Conservation (phyloP, 2,888 invertebrate genomes). For the Apotomis turbidana region DNA sequence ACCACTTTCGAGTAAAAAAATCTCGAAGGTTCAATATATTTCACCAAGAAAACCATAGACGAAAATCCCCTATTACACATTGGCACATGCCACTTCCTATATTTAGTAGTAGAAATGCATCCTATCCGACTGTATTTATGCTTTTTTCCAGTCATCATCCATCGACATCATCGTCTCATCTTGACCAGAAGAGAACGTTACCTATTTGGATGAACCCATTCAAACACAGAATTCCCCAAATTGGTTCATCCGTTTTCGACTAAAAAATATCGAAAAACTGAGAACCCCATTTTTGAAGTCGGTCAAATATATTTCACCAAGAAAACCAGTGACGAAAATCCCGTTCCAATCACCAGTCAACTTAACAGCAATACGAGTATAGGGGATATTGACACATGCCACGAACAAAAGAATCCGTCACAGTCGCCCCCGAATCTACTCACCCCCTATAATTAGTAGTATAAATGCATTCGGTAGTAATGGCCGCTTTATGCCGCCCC, state of each 20-base stretch:
- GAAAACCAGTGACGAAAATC: slow-evolving; percentile 1
- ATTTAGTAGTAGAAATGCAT: no score
- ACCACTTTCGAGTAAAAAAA: no score
- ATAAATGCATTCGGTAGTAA: slow-evolving; percentile 70
- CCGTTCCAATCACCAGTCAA: slow-evolving; percentile 30
- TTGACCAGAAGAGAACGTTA: no score
- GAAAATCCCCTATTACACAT: no score
- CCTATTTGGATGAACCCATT: no score
- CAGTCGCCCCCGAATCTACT: slow-evolving; percentile 36
- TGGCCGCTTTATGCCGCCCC: slow-evolving; percentile 61
- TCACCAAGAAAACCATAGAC: not conserved
- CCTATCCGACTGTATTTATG: no score
- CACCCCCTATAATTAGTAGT: slow-evolving; percentile 67
- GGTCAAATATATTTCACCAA: not conserved
- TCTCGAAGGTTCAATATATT: not conserved
- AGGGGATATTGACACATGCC: slow-evolving; percentile 27
- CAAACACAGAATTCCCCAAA: no score
- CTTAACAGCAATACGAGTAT: slow-evolving; percentile 22
- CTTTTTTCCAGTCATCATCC: no score
- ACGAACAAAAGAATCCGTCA: slow-evolving; percentile 43
- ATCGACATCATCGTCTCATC: no score
- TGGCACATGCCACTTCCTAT: not conserved
- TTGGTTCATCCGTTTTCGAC: no score
- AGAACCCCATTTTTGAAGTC: not conserved
- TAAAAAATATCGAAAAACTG: no score